Evolutionary conservation across 2,888 invertebrate species (phyloP), one percentile per base, ranked within the genome.

Genomic region (Megamerina dolium): DNA sequence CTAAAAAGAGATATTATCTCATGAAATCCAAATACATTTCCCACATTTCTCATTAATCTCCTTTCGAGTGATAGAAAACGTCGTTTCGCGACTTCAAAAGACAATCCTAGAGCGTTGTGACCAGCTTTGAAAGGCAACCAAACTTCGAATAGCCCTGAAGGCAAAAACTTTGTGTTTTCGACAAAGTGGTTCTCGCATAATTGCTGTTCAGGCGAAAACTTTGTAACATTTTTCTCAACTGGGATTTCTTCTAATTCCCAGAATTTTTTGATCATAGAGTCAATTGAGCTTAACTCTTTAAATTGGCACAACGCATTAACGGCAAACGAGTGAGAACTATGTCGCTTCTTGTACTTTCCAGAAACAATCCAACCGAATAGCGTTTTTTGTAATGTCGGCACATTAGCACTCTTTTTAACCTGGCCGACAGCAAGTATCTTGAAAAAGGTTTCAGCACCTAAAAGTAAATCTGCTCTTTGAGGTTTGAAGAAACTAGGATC

Each of bases 81-180:
- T 8, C 43, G 37, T 42, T 47, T 45, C 10, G 42, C 49, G 35
- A 14, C 45, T 23, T 48, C 45, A 30, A 41, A 45, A 19, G 43
- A 50, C 16, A 41, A 33, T 6, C 44, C 38, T 8, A 50, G 38
- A 2, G 39, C 29, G 14, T 26, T 41, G 9, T 38, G 39, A 36
- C 37, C 26, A 9, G 37, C 13, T 23, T 49, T 49, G 8, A 47
- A 46, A 6, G 40, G 37, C 1, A 51, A 14, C 12, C 31, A 23
- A n/a, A 51, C 45, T 20, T 45, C 29, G 37, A 52, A 43, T 19
- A 37, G 39, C 29, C 49, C 41, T 27, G 33, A 30, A 12, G 44
- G 34, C 10, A 46, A 45, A 16, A 31, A 23, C 10, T 14, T 20
- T 4, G 29, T n/a, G 10, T 36, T 45, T 29, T 45, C 4, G 14